A percentile compares a stretch with the other conserved stretches of the same genome.
phyloP scores from a whole-genome alignment of 2,113 vertebrate genomes.

The Holacanthus passer region DNA sequence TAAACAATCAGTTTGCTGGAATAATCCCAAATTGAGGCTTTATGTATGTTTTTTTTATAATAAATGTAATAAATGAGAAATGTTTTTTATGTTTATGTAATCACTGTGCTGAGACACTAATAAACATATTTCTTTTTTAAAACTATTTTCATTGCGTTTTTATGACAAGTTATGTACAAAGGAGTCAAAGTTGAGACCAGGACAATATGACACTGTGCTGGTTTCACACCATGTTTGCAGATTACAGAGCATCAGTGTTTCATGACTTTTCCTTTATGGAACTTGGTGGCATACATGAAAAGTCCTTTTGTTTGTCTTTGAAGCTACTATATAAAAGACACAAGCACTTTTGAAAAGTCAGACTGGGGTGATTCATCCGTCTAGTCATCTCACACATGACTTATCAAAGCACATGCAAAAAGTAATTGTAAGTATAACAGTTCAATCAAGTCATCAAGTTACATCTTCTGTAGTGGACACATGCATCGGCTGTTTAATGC shows the following conservation, averaged over 20 bases:
- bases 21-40: constrained; percentile 41
- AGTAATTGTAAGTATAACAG: no score
- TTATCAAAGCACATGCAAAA: neutral
- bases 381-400: no score
- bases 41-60: constrained; percentile 63
- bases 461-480: neutral
- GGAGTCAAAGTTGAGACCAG: neutral
- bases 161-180: neutral
- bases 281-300: no score
- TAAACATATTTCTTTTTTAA: constrained; percentile 61
- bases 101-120: constrained; percentile 68
- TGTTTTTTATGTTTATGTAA: constrained; percentile 42
- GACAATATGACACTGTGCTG: neutral
- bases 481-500: neutral
- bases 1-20: constrained; percentile 3
- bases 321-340: neutral
- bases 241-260: no score
- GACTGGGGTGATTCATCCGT: neutral
- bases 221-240: neutral
- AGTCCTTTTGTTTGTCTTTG: neutral
- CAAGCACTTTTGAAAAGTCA: neutral
- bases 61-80: constrained; percentile 33
- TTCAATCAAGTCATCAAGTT: neutral
- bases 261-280: no score
- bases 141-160: constrained; percentile 15